Percentiles rank a stretch among this genome's conserved stretches.
phyloP scores from a whole-genome alignment of 1,140 invertebrate species.

The Drosophila lacertosa region DNA sequence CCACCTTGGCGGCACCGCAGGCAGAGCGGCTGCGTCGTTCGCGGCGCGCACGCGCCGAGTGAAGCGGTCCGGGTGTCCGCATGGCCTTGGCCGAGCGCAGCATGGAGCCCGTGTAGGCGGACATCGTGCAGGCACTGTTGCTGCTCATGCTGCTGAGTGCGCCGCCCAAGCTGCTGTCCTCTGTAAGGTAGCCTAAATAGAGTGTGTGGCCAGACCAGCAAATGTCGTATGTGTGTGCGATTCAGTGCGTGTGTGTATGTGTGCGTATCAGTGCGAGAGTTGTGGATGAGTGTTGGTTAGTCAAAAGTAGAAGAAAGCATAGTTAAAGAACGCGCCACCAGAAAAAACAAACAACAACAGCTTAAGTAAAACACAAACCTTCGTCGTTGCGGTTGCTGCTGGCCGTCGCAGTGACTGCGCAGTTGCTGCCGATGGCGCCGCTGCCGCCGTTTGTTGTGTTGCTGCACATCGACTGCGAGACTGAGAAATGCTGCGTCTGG shows the following conservation, averaged over 20 bases:
- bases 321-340: conserved; percentile 55
- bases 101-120: conserved; percentile 50
- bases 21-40: conserved; percentile 74
- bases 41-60: conserved; percentile 73
- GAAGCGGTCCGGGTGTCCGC: conserved; percentile 72
- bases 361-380: conserved; percentile 54
- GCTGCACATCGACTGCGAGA: conserved; percentile 53
- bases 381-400: conserved; percentile 71
- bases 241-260: conserved; percentile 6
- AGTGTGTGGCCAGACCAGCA: conserved; percentile 55
- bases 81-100: conserved; percentile 55
- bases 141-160: conserved; percentile 25
- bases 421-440: conserved; percentile 12
- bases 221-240: conserved; percentile 26
- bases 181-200: conserved; percentile 84
- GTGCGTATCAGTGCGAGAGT: conserved; percentile 29
- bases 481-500: conserved; percentile 56
- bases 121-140: conserved; percentile 36
- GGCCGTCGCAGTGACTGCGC: background rate
- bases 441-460: conserved; percentile 45
- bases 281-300: conserved; percentile 11
- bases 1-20: conserved; percentile 30
- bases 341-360: background rate
- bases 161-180: conserved; percentile 71
- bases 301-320: conserved; percentile 38